phyloP scores from a whole-genome alignment of 2,797 vertebrate species.

The Acestrorhynchus altus region DNA sequence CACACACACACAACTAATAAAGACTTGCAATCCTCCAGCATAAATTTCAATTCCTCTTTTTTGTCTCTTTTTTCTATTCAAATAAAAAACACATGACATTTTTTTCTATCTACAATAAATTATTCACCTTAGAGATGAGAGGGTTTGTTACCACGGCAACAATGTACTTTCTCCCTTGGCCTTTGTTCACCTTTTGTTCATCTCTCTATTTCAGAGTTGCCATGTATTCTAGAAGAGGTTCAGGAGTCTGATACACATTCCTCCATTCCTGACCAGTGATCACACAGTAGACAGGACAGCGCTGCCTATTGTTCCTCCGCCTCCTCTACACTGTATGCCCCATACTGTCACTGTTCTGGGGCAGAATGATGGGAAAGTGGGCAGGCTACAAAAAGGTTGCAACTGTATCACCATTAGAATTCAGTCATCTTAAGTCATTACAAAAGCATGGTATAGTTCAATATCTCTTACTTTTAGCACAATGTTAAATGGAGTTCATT shows the following conservation, averaged over 20 bases:
- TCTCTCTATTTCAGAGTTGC: not conserved
- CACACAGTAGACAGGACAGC: constrained; percentile 48
- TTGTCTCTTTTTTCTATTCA: not conserved
- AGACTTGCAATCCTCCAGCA: not conserved
- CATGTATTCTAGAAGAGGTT: not conserved
- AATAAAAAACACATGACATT: not conserved
- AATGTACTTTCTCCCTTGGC: not conserved
- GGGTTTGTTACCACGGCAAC: too few relatives aligned
- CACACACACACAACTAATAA: not conserved
- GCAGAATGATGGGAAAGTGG: constrained; percentile 43
- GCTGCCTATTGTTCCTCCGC: constrained; percentile 49
- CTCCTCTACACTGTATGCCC: constrained; percentile 34
- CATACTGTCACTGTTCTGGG: constrained; percentile 26
- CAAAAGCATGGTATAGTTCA: too few relatives aligned
- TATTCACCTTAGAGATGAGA: too few relatives aligned
- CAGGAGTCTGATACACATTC: not conserved
- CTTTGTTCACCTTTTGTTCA: not conserved
- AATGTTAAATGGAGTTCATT: not conserved
- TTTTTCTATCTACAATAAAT: too few relatives aligned
- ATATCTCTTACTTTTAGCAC: too few relatives aligned
- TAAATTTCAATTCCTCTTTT: not conserved
- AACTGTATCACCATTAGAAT: not conserved
- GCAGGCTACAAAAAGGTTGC: constrained; percentile 34
- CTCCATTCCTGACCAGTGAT: constrained; percentile 50
- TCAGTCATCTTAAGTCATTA: too few relatives aligned